Evolutionary conservation across 2,888 invertebrate genomes (phyloP), one percentile per base, ranked within the genome.

Genomic region (Perithous albicinctus): DNA sequence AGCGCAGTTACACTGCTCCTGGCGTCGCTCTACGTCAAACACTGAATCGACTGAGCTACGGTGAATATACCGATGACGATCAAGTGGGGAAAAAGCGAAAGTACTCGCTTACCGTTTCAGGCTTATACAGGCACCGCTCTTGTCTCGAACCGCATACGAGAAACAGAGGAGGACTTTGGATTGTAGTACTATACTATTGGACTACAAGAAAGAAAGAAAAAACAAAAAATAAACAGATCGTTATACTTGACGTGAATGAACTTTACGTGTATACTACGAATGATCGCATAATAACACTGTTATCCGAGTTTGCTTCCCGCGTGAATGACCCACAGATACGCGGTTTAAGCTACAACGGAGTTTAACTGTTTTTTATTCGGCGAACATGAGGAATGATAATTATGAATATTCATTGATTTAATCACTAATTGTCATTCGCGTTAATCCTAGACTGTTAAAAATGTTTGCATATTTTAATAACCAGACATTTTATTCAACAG

Each of bases 61-160:
- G 23, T n/a, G 26, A 41, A 38, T 63, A 59, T 54, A 54, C 29
- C 41, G 8, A 32, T 41, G 26, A 29, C 23, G 63, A 38, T 18
- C 46, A 51, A 48, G 56, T 56, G 70, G 66, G 67, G 56, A 59
- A 76, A 76, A 80, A 80, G 76, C 76, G 72, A 80, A 80, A 80
- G 80, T 80, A 18, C 43, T 67, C 61, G 32, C 29, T 69, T 54
- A 56, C 41, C 80, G 61, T 20, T 56, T n/a, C n/a, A n/a, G 43
- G 10, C 15, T n/a, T 29, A 67, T 54, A 59, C 63, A 5, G n/a
- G 20, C 43, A 54, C 43, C 51, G 23, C 8, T 18, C 18, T 15
- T 8, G 1, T 41, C 41, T 10, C 41, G 18, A 46, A 18, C 18
- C 46, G 46, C 46, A 15, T 46, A 46, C 46, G 35, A 23, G 12